phyloP scores from a whole-genome alignment of 2,888 invertebrate genomes.

The Archips crataeganus region DNA sequence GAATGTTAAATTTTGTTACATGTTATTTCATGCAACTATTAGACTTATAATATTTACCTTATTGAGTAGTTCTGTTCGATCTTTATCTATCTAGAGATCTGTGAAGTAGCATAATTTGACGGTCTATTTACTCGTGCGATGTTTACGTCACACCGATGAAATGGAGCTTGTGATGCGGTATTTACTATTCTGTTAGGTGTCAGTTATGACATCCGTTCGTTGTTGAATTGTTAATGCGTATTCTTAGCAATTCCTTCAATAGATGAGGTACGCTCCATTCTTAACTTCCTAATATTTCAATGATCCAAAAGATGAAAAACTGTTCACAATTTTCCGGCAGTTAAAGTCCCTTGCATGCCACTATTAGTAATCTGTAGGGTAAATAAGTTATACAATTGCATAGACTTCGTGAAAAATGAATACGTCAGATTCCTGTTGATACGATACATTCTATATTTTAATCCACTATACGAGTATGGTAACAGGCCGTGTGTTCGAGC shows the following conservation, averaged over 20 bases:
- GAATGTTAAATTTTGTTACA: background rate
- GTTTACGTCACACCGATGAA: conserved; percentile 7
- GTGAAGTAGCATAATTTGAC: background rate
- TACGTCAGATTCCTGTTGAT: too few relatives aligned
- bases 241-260: conserved; percentile 7
- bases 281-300: background rate
- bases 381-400: too few relatives aligned
- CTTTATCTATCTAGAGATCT: background rate
- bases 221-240: conserved; percentile 9
- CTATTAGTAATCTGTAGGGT: too few relatives aligned
- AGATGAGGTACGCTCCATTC: background rate
- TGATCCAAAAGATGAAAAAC: background rate
- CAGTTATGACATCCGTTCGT: conserved; percentile 11
- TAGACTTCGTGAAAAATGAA: too few relatives aligned
- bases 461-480: too few relatives aligned
- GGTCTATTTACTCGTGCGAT: conserved; percentile 7
- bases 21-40: background rate
- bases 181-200: conserved; percentile 10
- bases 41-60: background rate
- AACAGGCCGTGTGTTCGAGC: too few relatives aligned
- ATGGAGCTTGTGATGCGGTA: conserved; percentile 8
- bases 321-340: background rate
- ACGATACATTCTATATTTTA: too few relatives aligned
- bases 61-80: background rate
- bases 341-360: too few relatives aligned